Evolutionary conservation across 2,888 invertebrate genomes (phyloP).

Genomic region (Lamellibrachia columna): DNA sequence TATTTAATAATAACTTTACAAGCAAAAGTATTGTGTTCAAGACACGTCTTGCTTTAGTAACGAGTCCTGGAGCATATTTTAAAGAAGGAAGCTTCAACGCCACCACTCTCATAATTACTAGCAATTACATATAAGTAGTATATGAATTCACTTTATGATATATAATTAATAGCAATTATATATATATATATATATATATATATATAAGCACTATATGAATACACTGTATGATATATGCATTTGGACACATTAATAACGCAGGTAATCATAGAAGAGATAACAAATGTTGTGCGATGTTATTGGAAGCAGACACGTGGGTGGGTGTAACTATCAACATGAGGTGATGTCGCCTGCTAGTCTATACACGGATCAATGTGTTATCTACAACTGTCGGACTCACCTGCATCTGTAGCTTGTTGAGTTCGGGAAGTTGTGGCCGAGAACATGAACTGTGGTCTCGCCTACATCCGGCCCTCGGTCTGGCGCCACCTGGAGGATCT

Average conservation of each 20-base stretch:
- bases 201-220: too few species aligned
- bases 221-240: background rate
- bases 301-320: background rate
- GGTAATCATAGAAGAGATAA: background rate
- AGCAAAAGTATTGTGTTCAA: too few species aligned
- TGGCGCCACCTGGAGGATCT: conserved; percentile 36
- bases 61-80: too few species aligned
- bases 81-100: too few species aligned
- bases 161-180: too few species aligned
- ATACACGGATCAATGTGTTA: background rate
- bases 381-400: conserved; percentile 17
- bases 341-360: background rate
- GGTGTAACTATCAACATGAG: background rate
- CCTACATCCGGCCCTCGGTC: conserved; percentile 41
- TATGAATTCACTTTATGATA: too few species aligned
- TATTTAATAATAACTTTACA: too few species aligned
- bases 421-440: conserved; percentile 45
- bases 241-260: background rate
- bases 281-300: background rate
- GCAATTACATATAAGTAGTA: too few species aligned
- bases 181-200: too few species aligned
- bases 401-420: conserved; percentile 39
- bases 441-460: conserved; percentile 37
- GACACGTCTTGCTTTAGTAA: too few species aligned
- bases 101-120: too few species aligned